Evolutionary conservation across 2,888 invertebrate genomes (phyloP), one percentile per base, ranked within the genome.

Genomic region (Rotaria macrura): DNA sequence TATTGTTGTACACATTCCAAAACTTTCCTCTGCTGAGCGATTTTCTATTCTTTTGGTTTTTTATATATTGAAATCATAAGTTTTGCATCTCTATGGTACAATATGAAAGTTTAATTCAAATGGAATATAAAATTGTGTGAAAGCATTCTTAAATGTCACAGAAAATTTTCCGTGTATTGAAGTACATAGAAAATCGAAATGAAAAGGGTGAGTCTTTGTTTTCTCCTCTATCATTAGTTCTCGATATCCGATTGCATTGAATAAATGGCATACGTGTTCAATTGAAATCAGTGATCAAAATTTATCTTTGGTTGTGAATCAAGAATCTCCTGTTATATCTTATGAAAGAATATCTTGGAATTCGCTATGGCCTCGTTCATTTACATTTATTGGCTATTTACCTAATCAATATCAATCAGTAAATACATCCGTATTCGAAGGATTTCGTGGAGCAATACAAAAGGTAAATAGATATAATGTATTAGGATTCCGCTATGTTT

Each of bases 361-460:
- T 40, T 23, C 25, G 23, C 10, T 74, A 14, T 74, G 74, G 74
- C 74, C 74, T 34, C 38, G 74, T 40, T 40, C 38, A 40, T 40
- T 40, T 25, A 74, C 74, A 74, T 74, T 40, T 40, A 74, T 74
- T 74, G 74, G 74, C 10, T 5, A 40, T 40, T 6, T 74, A 23
- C 74, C 74, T 34, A 38, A 29, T 20, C 38, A 40, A 74, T 40
- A 74, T 40, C 40, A 20, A n/a, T 57, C n/a, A 57, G 4, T n/a
- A n/a, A 57, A 57, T 57, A n/a, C 29, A 10, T n/a, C n/a, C 14
- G 9, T 57, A 38, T 40, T 17, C 20, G 38, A 74, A 34, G 94
- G 95, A 89, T 94, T 95, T 89, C 93, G 93, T 89, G 96, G 96
- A 85, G 94, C 95, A n/a, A 93, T 96, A 89, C 95, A 95, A 92